phyloP scores from a whole-genome alignment of 2,888 invertebrate genomes.

The Odontomyia ornata region DNA sequence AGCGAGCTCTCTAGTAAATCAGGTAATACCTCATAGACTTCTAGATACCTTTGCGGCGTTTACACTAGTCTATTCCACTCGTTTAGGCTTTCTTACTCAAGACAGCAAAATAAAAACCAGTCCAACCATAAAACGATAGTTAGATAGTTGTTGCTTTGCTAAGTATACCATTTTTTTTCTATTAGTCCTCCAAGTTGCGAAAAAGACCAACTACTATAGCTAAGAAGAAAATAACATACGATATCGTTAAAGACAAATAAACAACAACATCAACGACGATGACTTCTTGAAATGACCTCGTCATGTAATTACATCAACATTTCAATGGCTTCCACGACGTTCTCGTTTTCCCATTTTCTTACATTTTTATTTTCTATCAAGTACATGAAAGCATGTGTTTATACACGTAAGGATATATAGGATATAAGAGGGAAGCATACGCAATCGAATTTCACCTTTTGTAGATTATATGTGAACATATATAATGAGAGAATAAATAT shows the following conservation, averaged over 20 bases:
- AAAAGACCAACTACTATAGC: background rate
- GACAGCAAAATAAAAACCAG: background rate
- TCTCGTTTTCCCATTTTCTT: slow-evolving; percentile 16
- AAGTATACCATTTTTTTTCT: no score
- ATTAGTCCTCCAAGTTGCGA: background rate
- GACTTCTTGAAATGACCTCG: slow-evolving; percentile 36
- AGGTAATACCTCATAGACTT: no score
- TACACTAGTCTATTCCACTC: no score
- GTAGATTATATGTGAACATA: background rate
- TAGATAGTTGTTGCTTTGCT: background rate
- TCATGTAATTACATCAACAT: slow-evolving; percentile 34
- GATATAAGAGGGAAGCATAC: background rate
- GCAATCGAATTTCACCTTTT: slow-evolving; percentile 24
- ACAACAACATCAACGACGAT: background rate
- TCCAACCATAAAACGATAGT: background rate
- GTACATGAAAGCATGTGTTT: no score
- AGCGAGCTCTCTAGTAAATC: no score
- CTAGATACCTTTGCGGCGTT: no score
- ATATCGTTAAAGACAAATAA: background rate
- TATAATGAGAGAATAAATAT: background rate
- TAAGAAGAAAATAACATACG: background rate
- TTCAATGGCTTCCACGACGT: slow-evolving; percentile 24
- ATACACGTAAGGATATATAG: background rate
- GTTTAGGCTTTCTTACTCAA: no score
- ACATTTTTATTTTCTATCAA: background rate